phyloP scores from a whole-genome alignment of 2,797 vertebrate genomes.

The Hydrocynus forskahlii region DNA sequence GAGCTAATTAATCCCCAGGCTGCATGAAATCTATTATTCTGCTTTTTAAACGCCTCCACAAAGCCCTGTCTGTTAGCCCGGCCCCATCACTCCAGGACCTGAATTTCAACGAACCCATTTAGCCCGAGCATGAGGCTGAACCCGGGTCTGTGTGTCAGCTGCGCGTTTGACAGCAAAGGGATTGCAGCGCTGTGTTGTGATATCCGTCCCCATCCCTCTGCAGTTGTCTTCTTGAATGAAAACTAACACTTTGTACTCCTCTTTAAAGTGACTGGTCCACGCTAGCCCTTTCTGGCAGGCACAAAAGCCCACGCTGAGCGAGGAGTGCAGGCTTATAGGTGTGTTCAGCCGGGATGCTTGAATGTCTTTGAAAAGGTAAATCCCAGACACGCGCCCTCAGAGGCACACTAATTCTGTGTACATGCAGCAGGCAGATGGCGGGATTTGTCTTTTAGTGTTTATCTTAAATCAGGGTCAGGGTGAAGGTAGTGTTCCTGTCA shows the following conservation, averaged over 20 bases:
- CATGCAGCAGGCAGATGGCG: background rate
- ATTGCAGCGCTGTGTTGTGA: conserved; percentile 22
- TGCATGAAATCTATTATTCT: conserved; percentile 56
- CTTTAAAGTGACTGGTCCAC: conserved; percentile 47
- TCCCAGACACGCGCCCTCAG: background rate
- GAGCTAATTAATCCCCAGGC: conserved; percentile 49
- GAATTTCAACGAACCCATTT: conserved; percentile 41
- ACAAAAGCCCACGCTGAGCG: background rate
- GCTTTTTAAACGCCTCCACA: conserved; percentile 46
- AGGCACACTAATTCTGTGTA: background rate
- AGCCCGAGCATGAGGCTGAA: conserved; percentile 30
- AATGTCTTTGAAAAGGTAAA: conserved; percentile 1
- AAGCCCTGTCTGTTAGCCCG: conserved; percentile 39
- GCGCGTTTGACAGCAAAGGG: conserved; percentile 16
- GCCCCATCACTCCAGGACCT: conserved; percentile 12
- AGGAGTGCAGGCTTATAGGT: background rate
- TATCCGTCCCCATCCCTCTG: conserved; percentile 23
- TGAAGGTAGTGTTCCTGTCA: too few relatives aligned
- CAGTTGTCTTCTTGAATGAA: conserved; percentile 29
- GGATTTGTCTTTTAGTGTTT: background rate
- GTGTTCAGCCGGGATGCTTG: background rate
- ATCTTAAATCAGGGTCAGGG: too few relatives aligned
- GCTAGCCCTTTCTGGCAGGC: conserved; percentile 22
- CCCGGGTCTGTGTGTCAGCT: conserved; percentile 15
- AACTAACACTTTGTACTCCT: conserved; percentile 22